phyloP scores from a whole-genome alignment of 2,888 invertebrate species.

The Dione vanillae region DNA sequence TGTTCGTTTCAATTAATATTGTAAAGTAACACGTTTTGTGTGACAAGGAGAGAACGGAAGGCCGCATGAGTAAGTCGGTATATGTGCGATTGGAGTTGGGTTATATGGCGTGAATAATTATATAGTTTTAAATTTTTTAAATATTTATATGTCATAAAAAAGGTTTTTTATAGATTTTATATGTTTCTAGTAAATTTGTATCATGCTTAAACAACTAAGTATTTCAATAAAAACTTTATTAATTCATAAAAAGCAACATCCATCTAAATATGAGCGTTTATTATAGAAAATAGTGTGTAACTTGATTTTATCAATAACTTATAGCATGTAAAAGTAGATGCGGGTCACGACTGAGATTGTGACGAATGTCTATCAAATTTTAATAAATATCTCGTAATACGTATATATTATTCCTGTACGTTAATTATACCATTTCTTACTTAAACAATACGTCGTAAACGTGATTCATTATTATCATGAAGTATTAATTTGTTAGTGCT shows the following conservation, averaged over 20 bases:
- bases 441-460: too few relatives aligned
- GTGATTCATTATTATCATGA: too few relatives aligned
- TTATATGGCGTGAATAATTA: conserved; percentile 34
- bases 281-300: background rate
- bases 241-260: too few relatives aligned
- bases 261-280: background rate
- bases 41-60: conserved; percentile 30
- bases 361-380: background rate
- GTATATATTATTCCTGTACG: too few relatives aligned
- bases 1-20: conserved; percentile 38
- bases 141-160: too few relatives aligned
- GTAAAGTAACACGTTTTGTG: conserved; percentile 16
- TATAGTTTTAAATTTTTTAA: too few relatives aligned
- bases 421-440: too few relatives aligned
- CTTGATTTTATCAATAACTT: background rate
- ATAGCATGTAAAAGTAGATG: background rate
- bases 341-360: background rate
- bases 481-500: too few relatives aligned
- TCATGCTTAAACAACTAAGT: too few relatives aligned
- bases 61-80: conserved; percentile 37
- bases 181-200: too few relatives aligned
- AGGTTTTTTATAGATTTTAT: too few relatives aligned
- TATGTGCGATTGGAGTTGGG: conserved; percentile 17
- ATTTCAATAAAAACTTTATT: background rate
- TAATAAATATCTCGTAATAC: background rate